Base-by-base conservation (phyloP, 2,888 invertebrate genomes). In the Gari tellinella region DNA sequence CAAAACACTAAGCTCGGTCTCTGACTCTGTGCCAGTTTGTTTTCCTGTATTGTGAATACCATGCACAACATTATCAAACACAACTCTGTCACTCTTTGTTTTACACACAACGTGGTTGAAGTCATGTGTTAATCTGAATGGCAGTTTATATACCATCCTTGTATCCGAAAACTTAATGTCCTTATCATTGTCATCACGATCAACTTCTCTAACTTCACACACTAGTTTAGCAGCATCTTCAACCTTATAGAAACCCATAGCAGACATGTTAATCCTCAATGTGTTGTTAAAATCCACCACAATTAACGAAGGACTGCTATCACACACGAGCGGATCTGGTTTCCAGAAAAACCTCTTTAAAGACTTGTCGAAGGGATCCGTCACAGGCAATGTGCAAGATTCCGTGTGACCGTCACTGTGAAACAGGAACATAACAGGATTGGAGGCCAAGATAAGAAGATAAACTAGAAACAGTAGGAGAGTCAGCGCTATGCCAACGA, bases 301-400 rank as follows among this genome's bases (percentile, higher is more conserved):
- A 4, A 64, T 41, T 17, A 70, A 7, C 0, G 57, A 46, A 1
- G 70, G 64, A 1, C 45, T 51, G 1, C 43, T 1, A 14, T 52
- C 46, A 48, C 72, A 72, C 25, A 41, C 46, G 2, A 72, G 17
- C 5, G 65, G 72, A 15, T 56, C 49, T 3, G 61, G 72, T n/a
- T 61, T 57, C 60, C 61, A 65, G n/a, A 55, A 31, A 37, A 48
- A 68, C 17, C n/a, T 14, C 49, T 41, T 61, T 21, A 68, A 48
- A 8, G 68, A 56, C 3, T 40, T 26, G 43, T 69, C 69, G 51
- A 69, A 69, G 2, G 69, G 69, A 40, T 69, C 57, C 41, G 62
- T 26, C 17, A 14, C 10, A 0, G 69, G 69, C 5, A 69, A 10
- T 5, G 43, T 56, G 51, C 69, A 69, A 23, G 62, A 31, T 14